Base-by-base conservation (phyloP, 2,113 vertebrate genomes). In the Sphaerodactylus townsendi region DNA sequence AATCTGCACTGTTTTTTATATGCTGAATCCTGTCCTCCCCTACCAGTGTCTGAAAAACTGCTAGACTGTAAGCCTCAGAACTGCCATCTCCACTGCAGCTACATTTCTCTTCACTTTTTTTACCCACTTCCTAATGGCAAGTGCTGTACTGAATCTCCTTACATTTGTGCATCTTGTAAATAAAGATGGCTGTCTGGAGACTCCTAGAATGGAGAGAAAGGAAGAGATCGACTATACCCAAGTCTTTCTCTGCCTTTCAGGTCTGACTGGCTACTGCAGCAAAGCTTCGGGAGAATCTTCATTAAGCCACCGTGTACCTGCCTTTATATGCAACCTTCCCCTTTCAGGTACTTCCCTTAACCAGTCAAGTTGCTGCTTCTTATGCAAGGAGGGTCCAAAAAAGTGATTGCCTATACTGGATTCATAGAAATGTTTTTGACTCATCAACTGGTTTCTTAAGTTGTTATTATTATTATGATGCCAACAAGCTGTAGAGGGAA, bases 41-140 rank as follows among this genome's bases (percentile, higher is more conserved):
- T 10, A 14, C 81, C 65, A n/a, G n/a, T n/a, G n/a, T n/a, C 84
- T 77, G 75, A 73, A 81, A 90, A 79, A n/a, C n/a, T n/a, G n/a
- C 70, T 44, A 5, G 30, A 28, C 50, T 69, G 37, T 37, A 14
- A 30, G 23, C 13, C 25, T 65, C 46, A 15, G 7, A 39, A 28
- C 5, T 48, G 53, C 53, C 37, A 33, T 44, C 30, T 82, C 37
- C n/a, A 39, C 14, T 53, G 19, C 53, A 56, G 53, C 53, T 56
- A 56, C 53, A 56, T 56, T 56, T 56, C 53, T 56, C 23, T 56
- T 56, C 6, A 23, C 53, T n/a, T n/a, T 53, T 71, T 72, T 19
- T 11, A 39, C 70, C 48, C 0, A 6, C 10, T 14, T 2, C 14
- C 41, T 65, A 73, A 25, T n/a, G 41, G 46, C 19, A 17, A 71